A percentile compares a stretch with the other conserved stretches of the same genome.
phyloP scores from a whole-genome alignment of 2,797 vertebrate genomes.

The Podargus strigoides region DNA sequence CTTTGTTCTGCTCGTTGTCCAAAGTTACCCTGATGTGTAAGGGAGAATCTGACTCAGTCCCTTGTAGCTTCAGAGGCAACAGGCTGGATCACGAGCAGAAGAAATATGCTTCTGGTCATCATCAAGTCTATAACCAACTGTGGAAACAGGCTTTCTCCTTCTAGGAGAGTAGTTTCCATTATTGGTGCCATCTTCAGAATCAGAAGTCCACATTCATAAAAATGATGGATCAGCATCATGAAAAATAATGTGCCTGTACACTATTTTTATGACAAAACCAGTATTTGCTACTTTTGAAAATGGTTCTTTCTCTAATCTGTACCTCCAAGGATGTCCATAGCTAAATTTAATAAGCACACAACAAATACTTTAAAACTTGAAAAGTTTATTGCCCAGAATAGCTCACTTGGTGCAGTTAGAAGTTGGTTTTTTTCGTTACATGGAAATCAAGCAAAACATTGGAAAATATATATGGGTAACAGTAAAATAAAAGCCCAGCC shows the following conservation, averaged over 20 bases:
- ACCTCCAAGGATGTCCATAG: background rate
- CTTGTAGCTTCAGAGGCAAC: background rate
- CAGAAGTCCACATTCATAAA: background rate
- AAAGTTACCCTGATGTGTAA: background rate
- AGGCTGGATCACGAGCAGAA: background rate
- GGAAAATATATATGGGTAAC: slow-evolving; percentile 52
- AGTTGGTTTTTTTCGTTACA: slow-evolving; percentile 9
- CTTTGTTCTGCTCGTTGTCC: background rate
- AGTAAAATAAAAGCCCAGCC: slow-evolving; percentile 58
- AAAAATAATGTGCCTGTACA: background rate
- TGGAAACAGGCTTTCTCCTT: background rate
- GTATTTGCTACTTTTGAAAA: background rate
- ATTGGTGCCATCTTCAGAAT: background rate
- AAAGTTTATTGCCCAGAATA: slow-evolving; percentile 78
- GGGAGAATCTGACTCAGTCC: background rate
- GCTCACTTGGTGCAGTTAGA: slow-evolving; percentile 60
- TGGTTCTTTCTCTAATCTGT: background rate
- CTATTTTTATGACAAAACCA: background rate
- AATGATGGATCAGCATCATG: background rate
- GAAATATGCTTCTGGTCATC: background rate
- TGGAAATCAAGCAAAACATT: slow-evolving; percentile 71
- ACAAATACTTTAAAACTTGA: slow-evolving; percentile 64
- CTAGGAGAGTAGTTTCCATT: background rate
- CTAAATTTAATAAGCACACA: slow-evolving; percentile 28
- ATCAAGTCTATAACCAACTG: background rate